A percentile compares a stretch with the other conserved stretches of the same genome.
Conservation (phyloP, 2,888 invertebrate species). For the Xestia ashworthii region DNA sequence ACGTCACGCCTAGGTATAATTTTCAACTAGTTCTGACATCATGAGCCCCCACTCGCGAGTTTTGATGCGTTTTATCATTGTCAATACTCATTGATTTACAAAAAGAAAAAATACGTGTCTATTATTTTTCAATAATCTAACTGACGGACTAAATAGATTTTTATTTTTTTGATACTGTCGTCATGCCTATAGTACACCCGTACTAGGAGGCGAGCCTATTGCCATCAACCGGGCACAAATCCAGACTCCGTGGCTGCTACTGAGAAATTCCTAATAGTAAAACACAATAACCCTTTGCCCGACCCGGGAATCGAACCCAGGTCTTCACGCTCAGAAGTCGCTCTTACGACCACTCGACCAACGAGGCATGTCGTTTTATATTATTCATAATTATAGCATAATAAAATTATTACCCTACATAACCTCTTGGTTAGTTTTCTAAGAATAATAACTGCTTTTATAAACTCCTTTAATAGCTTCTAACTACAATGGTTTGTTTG, state of each 20-base stretch:
- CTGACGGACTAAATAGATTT: too few species aligned
- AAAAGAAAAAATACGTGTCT: too few species aligned
- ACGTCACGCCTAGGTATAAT: too few species aligned
- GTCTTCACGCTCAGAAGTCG: background rate
- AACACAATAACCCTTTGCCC: background rate
- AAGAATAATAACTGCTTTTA: background rate
- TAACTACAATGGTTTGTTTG: background rate
- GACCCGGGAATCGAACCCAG: background rate
- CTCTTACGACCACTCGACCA: background rate
- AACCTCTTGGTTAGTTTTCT: background rate
- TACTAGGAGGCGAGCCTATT: background rate
- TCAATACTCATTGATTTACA: too few species aligned
- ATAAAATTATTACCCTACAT: too few species aligned
- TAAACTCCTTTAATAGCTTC: background rate
- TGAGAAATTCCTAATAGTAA: background rate
- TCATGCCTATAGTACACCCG: too few species aligned
- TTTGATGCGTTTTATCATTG: too few species aligned
- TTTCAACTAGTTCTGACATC: too few species aligned
- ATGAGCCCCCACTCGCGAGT: too few species aligned
- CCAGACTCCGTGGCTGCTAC: background rate
- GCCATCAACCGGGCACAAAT: background rate
- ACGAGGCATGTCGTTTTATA: background rate
- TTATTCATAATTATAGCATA: background rate
- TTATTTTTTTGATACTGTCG: too few species aligned
- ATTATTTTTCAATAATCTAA: too few species aligned